phyloP scores from a whole-genome alignment of 2,888 invertebrate genomes.

The Catocala fraxini region DNA sequence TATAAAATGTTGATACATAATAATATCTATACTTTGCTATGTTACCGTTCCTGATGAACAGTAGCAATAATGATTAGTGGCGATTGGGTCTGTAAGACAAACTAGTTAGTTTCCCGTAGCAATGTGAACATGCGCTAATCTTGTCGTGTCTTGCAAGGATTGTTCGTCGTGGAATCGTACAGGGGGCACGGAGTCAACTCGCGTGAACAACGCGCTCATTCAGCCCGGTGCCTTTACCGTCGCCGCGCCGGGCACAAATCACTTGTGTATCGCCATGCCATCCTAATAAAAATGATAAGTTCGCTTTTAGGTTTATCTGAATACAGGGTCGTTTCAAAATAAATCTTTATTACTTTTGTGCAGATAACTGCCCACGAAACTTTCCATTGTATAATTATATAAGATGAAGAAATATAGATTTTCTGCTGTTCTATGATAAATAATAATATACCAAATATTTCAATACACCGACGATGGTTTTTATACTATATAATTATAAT shows the following conservation, averaged over 20 bases:
- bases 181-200: constrained; percentile 31
- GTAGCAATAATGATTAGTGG: no score
- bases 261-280: constrained; percentile 4
- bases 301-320: constrained; percentile 8
- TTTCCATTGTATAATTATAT: background rate
- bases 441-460: no score
- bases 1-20: no score
- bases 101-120: background rate
- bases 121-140: constrained; percentile 20
- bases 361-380: constrained; percentile 2
- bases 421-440: no score
- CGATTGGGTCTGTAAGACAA: no score
- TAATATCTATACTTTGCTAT: no score
- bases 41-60: no score
- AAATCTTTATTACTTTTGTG: background rate
- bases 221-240: constrained; percentile 14
- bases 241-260: constrained; percentile 4
- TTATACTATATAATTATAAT: no score
- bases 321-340: constrained; percentile 2
- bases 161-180: constrained; percentile 31
- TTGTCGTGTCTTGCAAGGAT: constrained; percentile 1
- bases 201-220: constrained; percentile 31
- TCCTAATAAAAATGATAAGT: constrained; percentile 15
- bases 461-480: no score
- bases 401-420: no score